A percentile compares a stretch with the other conserved stretches of the same genome.
Conservation (phyloP, 1,140 invertebrate species). For the Trissolcus basalis region DNA sequence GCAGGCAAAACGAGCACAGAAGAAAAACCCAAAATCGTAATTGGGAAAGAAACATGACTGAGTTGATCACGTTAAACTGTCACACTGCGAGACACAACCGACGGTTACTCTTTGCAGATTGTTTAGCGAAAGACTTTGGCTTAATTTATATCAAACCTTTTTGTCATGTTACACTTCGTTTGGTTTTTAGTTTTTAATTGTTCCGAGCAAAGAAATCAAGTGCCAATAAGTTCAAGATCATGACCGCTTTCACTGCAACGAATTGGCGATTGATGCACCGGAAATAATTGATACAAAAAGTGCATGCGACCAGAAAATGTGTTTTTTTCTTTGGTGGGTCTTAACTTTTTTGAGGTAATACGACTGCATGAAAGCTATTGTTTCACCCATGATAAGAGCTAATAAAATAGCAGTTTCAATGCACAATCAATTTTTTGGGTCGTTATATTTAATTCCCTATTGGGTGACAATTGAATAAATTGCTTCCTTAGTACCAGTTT, state of each 20-base stretch:
- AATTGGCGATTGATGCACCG: constrained; percentile 42
- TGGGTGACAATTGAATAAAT: no score
- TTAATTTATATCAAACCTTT: constrained; percentile 58
- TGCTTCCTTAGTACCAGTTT: no score
- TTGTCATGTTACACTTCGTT: constrained; percentile 54
- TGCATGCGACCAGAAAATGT: neutral
- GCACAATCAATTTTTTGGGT: no score
- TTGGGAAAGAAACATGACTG: no score
- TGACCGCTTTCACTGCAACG: constrained; percentile 50
- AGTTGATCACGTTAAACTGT: no score
- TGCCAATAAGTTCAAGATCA: constrained; percentile 51
- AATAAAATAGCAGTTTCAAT: no score
- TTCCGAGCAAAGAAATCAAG: constrained; percentile 41
- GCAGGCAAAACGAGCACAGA: neutral
- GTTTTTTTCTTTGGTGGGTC: neutral
- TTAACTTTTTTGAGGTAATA: neutral
- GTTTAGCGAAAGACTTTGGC: constrained; percentile 31
- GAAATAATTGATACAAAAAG: constrained; percentile 9
- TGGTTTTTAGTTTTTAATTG: constrained; percentile 53
- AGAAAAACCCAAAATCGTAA: neutral
- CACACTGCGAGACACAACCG: no score
- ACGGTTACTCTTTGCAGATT: constrained; percentile 24
- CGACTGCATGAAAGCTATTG: neutral
- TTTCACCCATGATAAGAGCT: no score
- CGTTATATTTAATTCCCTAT: no score